Percentiles rank a stretch among this genome's conserved stretches.
Evolutionary conservation across 2,797 vertebrate species (phyloP).

Genomic region (Capromys pilorides): DNA sequence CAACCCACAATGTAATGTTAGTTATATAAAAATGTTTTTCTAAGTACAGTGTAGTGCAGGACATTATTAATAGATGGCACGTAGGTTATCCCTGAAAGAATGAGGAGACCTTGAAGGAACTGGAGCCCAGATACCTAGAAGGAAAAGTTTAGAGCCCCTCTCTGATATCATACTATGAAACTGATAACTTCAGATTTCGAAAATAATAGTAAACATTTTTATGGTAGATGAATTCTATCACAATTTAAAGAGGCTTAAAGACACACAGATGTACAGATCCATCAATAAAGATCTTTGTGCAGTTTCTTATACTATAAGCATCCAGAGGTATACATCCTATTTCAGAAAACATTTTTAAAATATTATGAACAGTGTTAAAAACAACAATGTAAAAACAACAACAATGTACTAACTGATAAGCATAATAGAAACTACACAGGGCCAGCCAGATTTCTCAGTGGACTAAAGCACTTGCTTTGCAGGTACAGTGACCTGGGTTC

Average conservation of each 20-base stretch:
- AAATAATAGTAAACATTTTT: neutral
- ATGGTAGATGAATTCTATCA: too few species aligned
- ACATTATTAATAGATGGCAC: neutral
- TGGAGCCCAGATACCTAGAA: neutral
- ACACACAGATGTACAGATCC: neutral
- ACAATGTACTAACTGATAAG: neutral
- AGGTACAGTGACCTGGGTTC: too few species aligned
- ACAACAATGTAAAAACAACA: neutral
- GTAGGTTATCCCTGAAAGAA: neutral
- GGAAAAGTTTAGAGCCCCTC: neutral
- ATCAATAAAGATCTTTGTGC: neutral
- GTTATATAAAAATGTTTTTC: neutral
- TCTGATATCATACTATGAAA: neutral
- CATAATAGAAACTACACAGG: neutral
- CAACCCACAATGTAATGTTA: neutral
- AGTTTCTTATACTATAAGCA: neutral
- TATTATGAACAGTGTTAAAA: neutral
- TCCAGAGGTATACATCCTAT: neutral
- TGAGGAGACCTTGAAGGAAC: too few species aligned
- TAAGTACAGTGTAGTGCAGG: neutral
- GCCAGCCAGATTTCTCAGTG: too few species aligned
- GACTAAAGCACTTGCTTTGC: too few species aligned
- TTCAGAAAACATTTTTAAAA: neutral
- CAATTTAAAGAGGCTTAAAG: neutral
- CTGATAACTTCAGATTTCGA: neutral